Base-by-base conservation (phyloP, 1,140 invertebrate genomes). In the Meloidogyne hapla region DNA sequence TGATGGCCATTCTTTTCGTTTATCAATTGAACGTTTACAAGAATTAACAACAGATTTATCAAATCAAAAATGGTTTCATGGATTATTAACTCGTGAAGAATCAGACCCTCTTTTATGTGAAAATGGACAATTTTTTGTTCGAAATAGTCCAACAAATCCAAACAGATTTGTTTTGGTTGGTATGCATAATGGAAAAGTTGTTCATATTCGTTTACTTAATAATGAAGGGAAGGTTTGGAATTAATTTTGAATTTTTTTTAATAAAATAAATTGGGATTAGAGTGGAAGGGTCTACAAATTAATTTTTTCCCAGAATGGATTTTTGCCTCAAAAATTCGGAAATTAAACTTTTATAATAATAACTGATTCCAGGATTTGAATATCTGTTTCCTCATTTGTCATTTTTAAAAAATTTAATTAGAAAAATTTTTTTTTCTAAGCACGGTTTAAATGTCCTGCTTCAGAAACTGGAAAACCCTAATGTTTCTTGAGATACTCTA, bases 121-220 rank as follows among this genome's bases (percentile, higher is more conserved):
- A 63, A 67, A 79, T 66, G 78, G 78, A 18, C 70, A 79, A 23
- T 79, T 79, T 65, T 33, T 79, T 28, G 78, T 79, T 45, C 68
- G 78, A 18, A 48, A 75, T 40, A 79, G 76, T 45, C 78, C 77
- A 3, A 78, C 82, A 18, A 80, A 65, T 33, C 40, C 67, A 10
- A 40, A 75, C 21, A 68, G 81, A 65, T 75, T 79, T 69, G 71
- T 79, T 25, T 48, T 79, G 48, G 68, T 56, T 65, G 78, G 79
- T 13, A 80, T 68, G 40, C 13, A 79, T 26, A 67, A 75, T 23
- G 33, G 67, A 64, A 42, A 74, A 66, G 26, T 56, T 21, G 66
- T 70, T 45, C 79, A 79, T 40, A 75, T 79, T 38, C 81, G 78
- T 62, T 69, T 79, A 69, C 21, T 79, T 45, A 64, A 72, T 64